Evolutionary conservation across 2,113 vertebrate species (phyloP).

Genomic region (Danionella cerebrum): DNA sequence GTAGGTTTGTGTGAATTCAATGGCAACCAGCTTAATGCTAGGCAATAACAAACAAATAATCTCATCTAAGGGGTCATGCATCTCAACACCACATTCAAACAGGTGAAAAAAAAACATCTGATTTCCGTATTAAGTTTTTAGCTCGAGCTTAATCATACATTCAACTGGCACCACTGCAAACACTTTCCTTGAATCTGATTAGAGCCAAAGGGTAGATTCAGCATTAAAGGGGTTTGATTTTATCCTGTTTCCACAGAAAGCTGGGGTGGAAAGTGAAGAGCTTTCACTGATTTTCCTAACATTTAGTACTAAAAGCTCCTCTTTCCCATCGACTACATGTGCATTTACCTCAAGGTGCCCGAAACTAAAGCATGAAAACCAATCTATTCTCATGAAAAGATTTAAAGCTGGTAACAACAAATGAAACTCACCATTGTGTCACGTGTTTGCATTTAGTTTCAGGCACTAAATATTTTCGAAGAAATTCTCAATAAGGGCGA

Average conservation of each 20-base stretch:
- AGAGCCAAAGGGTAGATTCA: conserved; percentile 35
- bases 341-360: conserved; percentile 5
- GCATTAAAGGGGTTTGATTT: background rate
- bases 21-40: conserved; percentile 19
- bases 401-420: conserved; percentile 15
- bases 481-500: no score
- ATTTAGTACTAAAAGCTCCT: conserved; percentile 5
- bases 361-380: background rate
- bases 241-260: background rate
- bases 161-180: conserved; percentile 23
- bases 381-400: background rate
- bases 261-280: background rate
- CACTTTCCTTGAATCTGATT: conserved; percentile 18
- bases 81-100: conserved; percentile 12
- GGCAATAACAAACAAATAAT: conserved; percentile 27
- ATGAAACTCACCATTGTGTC: background rate
- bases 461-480: background rate
- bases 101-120: background rate
- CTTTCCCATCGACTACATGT: background rate
- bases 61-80: conserved; percentile 43
- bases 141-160: conserved; percentile 12
- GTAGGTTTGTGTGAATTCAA: conserved; percentile 50
- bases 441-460: background rate
- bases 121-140: background rate
- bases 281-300: background rate